These are phyloP conservation scores for Bursaphelenchus mucronatus DNA, from an alignment of 1,140 invertebrate species.

Conservation along the genomic window DNA sequence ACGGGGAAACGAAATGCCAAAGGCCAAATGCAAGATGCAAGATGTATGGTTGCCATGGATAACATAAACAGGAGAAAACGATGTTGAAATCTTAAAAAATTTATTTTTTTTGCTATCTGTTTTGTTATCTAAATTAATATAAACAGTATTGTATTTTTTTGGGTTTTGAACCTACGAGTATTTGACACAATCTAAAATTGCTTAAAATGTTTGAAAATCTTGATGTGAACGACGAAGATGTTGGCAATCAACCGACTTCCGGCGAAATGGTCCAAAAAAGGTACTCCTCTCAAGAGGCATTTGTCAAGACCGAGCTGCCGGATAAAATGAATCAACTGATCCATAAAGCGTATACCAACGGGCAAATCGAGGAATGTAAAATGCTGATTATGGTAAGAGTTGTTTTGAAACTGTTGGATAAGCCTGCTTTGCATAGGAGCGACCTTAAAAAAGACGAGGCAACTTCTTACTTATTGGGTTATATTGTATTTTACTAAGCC, in stretches of 20 bases:
- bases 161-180: background rate
- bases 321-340: conserved; percentile 26
- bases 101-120: background rate
- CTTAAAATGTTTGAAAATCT: conserved; percentile 12
- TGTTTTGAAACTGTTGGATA: too few species aligned
- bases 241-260: background rate
- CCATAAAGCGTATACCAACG: conserved; percentile 26
- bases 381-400: conserved; percentile 1
- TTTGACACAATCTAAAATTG: background rate
- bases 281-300: background rate
- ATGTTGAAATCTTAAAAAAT: too few species aligned
- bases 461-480: background rate
- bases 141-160: background rate
- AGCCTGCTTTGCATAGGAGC: conserved; percentile 2
- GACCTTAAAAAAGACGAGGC: background rate
- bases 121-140: background rate
- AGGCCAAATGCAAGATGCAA: too few species aligned
- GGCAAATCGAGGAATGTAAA: conserved; percentile 29
- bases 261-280: background rate
- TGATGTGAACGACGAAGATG: conserved; percentile 8
- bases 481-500: background rate
- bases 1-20: too few species aligned
- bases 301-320: conserved; percentile 15
- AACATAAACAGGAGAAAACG: too few species aligned
- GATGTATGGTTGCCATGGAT: too few species aligned